Evolutionary conservation across 2,888 invertebrate genomes (phyloP).

Genomic region (Drosophila monieri): DNA sequence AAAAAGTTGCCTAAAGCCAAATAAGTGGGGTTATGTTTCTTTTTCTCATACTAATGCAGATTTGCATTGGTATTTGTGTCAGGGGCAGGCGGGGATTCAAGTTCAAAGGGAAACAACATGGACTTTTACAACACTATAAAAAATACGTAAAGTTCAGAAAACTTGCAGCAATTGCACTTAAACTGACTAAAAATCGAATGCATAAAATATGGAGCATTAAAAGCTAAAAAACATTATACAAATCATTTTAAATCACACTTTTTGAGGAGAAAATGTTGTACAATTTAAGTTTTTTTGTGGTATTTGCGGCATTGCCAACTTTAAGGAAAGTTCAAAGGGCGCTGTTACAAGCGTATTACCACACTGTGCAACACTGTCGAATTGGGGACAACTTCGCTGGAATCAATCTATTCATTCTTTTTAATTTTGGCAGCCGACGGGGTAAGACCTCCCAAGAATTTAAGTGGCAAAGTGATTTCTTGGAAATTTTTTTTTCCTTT

Average conservation of each 20-base stretch:
- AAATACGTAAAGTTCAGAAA: background rate
- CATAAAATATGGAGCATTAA: no score
- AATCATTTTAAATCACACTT: background rate
- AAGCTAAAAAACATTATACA: background rate
- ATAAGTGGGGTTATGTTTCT: background rate
- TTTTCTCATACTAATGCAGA: no score
- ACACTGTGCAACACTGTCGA: slow-evolving; percentile 1
- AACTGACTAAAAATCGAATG: background rate
- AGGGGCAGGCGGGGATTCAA: background rate
- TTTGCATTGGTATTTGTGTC: background rate
- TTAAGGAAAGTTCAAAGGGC: background rate
- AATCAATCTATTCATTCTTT: background rate
- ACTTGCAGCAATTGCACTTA: background rate
- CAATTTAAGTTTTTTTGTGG: background rate
- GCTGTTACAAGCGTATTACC: background rate
- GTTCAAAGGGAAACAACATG: background rate
- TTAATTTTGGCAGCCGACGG: slow-evolving; percentile 3
- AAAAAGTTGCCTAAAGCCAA: background rate
- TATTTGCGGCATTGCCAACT: background rate
- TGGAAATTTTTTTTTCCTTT: no score
- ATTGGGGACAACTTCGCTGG: background rate
- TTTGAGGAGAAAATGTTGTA: background rate
- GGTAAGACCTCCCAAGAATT: background rate
- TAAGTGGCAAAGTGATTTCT: background rate
- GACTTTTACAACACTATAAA: background rate